These are phyloP conservation scores for Orbicella faveolata DNA, from an alignment of 64 coral and sea anemone genomes.

Conservation along the genomic window DNA sequence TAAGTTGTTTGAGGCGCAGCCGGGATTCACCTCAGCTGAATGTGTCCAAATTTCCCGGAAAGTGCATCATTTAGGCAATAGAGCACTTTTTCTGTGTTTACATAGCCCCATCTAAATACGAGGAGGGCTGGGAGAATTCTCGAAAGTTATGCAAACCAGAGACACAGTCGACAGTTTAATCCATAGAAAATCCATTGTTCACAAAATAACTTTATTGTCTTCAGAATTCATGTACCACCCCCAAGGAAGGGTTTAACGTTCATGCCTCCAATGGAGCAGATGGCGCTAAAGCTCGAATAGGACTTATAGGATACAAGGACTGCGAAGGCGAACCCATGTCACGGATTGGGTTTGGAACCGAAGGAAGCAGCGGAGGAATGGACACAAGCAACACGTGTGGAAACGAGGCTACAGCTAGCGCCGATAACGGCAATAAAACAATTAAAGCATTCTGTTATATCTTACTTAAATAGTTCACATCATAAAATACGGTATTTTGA, in stretches of 20 bases:
- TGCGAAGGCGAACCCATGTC: neutral
- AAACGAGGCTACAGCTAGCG: neutral
- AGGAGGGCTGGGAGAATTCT: too few relatives aligned
- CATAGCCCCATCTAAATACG: too few relatives aligned
- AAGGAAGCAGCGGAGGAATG: neutral
- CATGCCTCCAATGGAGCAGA: rapidly evolving
- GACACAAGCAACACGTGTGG: slow-evolving; percentile 7
- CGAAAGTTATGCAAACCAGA: too few relatives aligned
- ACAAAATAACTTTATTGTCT: neutral
- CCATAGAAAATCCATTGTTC: neutral
- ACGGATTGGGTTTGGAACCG: slow-evolving; percentile 19
- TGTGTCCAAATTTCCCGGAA: too few relatives aligned
- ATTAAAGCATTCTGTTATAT: slow-evolving; percentile 34
- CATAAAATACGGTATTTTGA: neutral
- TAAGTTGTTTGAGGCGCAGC: too few relatives aligned
- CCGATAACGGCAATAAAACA: neutral
- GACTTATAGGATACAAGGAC: neutral
- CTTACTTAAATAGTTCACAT: slow-evolving; percentile 8
- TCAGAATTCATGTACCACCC: neutral
- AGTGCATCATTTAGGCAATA: too few relatives aligned
- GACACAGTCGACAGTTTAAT: too few relatives aligned
- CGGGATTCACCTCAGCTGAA: too few relatives aligned
- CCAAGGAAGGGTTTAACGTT: neutral
- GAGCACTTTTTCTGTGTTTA: too few relatives aligned
- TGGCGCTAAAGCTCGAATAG: neutral